Percentiles rank a stretch among this genome's conserved stretches.
phyloP scores from a whole-genome alignment of 2,797 vertebrate genomes.

The Lutjanus campechanus region DNA sequence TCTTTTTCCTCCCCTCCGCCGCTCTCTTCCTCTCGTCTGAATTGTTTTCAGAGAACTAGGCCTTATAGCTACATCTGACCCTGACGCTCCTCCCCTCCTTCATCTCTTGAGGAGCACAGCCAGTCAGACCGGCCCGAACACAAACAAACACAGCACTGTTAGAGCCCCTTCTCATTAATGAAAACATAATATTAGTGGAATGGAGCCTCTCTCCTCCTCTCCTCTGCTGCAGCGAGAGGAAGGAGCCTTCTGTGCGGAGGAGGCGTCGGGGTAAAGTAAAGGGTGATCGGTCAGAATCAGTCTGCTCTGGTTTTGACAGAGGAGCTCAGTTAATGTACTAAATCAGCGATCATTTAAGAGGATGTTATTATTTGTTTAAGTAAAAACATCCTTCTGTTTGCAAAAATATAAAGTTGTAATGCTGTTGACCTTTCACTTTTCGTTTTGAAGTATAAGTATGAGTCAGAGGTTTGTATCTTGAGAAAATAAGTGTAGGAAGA shows the following conservation, averaged over 20 bases:
- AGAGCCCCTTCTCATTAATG: conserved; percentile 70
- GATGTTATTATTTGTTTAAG: neutral
- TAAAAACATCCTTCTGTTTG: no score
- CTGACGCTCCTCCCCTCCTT: neutral
- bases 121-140: conserved; percentile 29
- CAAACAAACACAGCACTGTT: conserved; percentile 65
- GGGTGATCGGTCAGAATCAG: conserved; percentile 27
- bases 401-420: no score
- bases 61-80: conserved; percentile 35
- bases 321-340: neutral
- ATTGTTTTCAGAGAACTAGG: conserved; percentile 37
- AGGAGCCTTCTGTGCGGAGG: conserved; percentile 34
- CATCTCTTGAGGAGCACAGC: conserved; percentile 35
- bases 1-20: neutral
- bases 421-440: neutral
- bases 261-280: conserved; percentile 21
- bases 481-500: neutral
- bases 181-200: conserved; percentile 79
- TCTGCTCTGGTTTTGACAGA: conserved; percentile 18
- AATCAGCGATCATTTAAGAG: neutral
- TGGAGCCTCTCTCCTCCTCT: conserved; percentile 60
- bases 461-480: neutral
- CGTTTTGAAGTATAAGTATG: neutral
- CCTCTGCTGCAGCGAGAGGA: conserved; percentile 20
- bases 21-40: conserved; percentile 22